phyloP scores from a whole-genome alignment of 2,797 vertebrate species.

The Lithobates sylvaticus region DNA sequence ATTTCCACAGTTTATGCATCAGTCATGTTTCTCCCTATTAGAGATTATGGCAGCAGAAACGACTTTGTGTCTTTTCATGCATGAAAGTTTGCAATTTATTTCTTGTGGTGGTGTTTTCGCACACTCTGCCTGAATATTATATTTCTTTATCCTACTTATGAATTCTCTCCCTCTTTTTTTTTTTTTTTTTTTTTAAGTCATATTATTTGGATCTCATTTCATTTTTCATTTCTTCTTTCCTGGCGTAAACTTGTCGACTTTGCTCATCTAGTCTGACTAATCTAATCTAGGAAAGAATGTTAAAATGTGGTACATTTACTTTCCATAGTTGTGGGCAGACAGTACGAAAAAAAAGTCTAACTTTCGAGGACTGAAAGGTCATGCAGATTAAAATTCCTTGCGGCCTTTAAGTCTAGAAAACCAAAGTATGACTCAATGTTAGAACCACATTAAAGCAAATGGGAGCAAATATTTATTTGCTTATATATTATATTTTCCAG shows the following conservation, averaged over 20 bases:
- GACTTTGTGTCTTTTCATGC: slow-evolving; percentile 45
- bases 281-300: slow-evolving; percentile 50
- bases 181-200: slow-evolving; percentile 25
- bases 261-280: slow-evolving; percentile 37
- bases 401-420: slow-evolving; percentile 16
- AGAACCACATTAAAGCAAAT: background rate
- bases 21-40: slow-evolving; percentile 53
- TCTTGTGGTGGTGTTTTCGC: slow-evolving; percentile 16
- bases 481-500: background rate
- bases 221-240: slow-evolving; percentile 54
- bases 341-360: slow-evolving; percentile 12
- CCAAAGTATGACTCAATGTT: slow-evolving; percentile 2
- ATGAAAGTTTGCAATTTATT: slow-evolving; percentile 56
- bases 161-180: slow-evolving; percentile 25
- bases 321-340: slow-evolving; percentile 20
- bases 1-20: slow-evolving; percentile 50
- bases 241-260: slow-evolving; percentile 51
- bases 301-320: slow-evolving; percentile 34
- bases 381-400: slow-evolving; percentile 43
- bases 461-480: background rate
- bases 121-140: slow-evolving; percentile 40
- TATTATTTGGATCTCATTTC: slow-evolving; percentile 53
- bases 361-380: slow-evolving; percentile 45
- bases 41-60: slow-evolving; percentile 51
- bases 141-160: slow-evolving; percentile 29